Evolutionary conservation across 2,797 vertebrate genomes (phyloP), one percentile per base, ranked within the genome.

Genomic region (Hypotaenidia okinawae): DNA sequence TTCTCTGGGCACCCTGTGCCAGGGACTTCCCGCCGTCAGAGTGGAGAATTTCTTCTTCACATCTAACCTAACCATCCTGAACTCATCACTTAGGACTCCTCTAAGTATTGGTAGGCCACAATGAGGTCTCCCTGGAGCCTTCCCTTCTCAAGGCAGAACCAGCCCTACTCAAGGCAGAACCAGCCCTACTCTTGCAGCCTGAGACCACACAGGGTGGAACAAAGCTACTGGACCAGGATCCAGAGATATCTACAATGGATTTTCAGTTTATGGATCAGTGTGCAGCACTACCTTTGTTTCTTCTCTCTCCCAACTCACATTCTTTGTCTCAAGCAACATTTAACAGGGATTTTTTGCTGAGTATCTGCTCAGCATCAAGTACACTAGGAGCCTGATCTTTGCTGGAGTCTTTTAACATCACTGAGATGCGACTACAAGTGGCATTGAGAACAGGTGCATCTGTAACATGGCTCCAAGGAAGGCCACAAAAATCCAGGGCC

Each of bases 361-460:
- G 4, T 35, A 24, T 17, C 47, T 82, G 12, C 10, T 61, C 30
- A n/a, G 25, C 5, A 11, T 23, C 37, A 14, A 37, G 13, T 13
- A 13, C 11, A 28, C 4, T 2, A 35, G 24, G n/a, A 43, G 13
- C 18, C 33, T 72, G 23, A 62, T 33, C 54, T 25, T 66, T 8
- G 37, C 47, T 58, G 37, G 7, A 66, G 25, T 24, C 41, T 27
- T n/a, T 64, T 19, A 14, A 17, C 6, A 49, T 22, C 12, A 1
- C 23, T 0, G 1, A 70, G 18, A 33, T 15, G n/a, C 13, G 52
- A 41, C 63, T 1, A n/a, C 52, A 68, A 95, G 33, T 0, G 4
- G 41, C 70, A 47, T 1, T 3, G 16, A 28, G 32, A 37, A 41
- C 1, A 64, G 57, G 43, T 4, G 11, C 25, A n/a, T 3, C 64